Evolutionary conservation across 2,113 vertebrate genomes (phyloP).

Genomic region (Pomatorhinus ruficollis): DNA sequence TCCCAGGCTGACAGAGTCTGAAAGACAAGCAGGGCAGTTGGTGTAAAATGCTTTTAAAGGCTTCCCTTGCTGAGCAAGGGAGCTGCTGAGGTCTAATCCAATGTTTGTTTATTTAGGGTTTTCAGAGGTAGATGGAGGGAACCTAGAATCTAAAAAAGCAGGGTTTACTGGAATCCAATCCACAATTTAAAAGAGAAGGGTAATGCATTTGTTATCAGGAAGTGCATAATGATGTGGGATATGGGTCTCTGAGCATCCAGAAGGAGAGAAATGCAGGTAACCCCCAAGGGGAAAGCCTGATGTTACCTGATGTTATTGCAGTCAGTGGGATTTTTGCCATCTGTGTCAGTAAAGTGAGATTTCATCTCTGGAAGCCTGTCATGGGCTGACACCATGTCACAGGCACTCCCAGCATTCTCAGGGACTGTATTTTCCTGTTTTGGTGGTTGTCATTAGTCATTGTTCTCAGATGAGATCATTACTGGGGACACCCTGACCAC

Average conservation of each 20-base stretch:
- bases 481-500: background rate
- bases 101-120: constrained; percentile 39
- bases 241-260: background rate
- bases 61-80: background rate
- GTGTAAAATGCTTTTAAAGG: background rate
- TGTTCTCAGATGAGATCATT: background rate
- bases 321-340: background rate
- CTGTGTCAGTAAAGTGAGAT: background rate
- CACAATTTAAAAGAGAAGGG: background rate
- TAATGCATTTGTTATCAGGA: background rate
- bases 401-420: background rate
- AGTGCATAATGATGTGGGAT: background rate
- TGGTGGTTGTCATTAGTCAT: background rate
- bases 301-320: background rate
- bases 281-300: background rate
- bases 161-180: background rate
- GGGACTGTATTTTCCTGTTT: background rate
- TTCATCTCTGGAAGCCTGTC: background rate
- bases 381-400: background rate
- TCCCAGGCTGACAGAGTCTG: background rate
- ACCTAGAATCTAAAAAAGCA: constrained; percentile 5
- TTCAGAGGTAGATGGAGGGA: constrained; percentile 6
- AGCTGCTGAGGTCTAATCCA: constrained; percentile 3
- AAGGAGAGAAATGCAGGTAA: background rate
- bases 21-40: background rate